Evolutionary conservation across 2,888 invertebrate species (phyloP), one percentile per base, ranked within the genome.

Genomic region (Drosophila melanosoma): DNA sequence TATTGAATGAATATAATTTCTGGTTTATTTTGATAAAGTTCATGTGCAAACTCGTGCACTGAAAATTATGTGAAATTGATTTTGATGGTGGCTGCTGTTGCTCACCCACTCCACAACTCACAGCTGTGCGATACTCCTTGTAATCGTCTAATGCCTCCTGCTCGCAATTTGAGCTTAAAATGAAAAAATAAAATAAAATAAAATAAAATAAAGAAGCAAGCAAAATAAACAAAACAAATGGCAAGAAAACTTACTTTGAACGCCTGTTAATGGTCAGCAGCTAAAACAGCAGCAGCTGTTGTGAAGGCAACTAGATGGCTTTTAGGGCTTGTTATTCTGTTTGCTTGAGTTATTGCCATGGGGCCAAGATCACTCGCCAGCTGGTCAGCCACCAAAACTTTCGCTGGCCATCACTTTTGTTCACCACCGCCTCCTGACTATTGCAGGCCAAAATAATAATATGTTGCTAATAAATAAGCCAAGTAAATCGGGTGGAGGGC

Each of bases 401-500:
- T 79, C 69, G 54, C 62, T 68, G 65, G 56, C 63, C 77, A 63
- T 62, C 74, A 74, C 61, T 74, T 77, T 73, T 42, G 45, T 53
- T 12, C 15, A n/a, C 4, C 56, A 10, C 8, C 5, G 15, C 0
- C 20, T 10, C 0, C n/a, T 15, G 20, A 53, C 75, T 58, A 40
- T 60, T 32, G 53, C 60, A 15, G 32, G 48, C 36, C 53, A 83
- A 87, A 87, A 85, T 84, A 89, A 82, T 85, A 89, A 89, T 84
- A 84, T 84, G 89, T 89, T 77, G 89, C 89, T 82, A 85, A 85
- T 85, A 85, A 85, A 89, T 89, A 89, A 82, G 82, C 67, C 56
- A 63, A 20, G 51, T 60, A n/a, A 40, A 57, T 58, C 35, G 10
- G 35, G 17, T 15, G 60, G 51, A 53, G 45, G 64, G 62, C 52